Conservation (phyloP, 2,113 vertebrate species). For the Haplochromis burtoni region DNA sequence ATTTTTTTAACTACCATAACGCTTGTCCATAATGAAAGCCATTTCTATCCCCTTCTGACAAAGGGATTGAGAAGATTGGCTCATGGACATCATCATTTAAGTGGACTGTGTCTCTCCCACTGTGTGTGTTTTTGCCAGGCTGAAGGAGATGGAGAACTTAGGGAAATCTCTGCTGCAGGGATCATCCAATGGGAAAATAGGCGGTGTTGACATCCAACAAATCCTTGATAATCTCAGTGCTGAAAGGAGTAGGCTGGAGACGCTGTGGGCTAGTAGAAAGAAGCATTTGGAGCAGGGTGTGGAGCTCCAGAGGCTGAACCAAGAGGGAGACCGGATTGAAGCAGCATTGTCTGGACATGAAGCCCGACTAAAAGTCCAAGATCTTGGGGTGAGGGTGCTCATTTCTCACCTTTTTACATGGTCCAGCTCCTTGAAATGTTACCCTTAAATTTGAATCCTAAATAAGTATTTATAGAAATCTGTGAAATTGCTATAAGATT, state of each 20-base stretch:
- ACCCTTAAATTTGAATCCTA: neutral
- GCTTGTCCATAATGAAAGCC: neutral
- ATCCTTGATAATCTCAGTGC: slow-evolving; percentile 57
- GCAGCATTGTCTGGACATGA: slow-evolving; percentile 76
- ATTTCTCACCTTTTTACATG: neutral
- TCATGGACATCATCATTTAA: neutral
- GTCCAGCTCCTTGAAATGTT: neutral
- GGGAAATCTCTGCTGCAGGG: slow-evolving; percentile 45
- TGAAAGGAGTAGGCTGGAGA: slow-evolving; percentile 63
- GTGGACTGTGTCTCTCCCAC: neutral
- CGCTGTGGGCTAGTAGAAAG: slow-evolving; percentile 65
- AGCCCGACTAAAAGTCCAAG: slow-evolving; percentile 70
- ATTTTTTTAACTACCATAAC: neutral
- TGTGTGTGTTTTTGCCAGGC: slow-evolving; percentile 11
- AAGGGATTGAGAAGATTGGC: neutral
- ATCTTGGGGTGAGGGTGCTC: slow-evolving; percentile 73
- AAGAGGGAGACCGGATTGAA: slow-evolving; percentile 75
- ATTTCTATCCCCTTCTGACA: neutral
- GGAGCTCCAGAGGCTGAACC: slow-evolving; percentile 76
- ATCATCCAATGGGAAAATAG: neutral
- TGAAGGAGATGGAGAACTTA: slow-evolving; percentile 50
- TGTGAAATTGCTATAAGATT: neutral
- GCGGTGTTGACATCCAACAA: slow-evolving; percentile 44
- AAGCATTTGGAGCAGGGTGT: slow-evolving; percentile 68
- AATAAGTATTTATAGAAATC: neutral